These are phyloP conservation scores for Rhopalosiphum nymphaeae DNA, from an alignment of 2,888 invertebrate species.

Conservation along the genomic window DNA sequence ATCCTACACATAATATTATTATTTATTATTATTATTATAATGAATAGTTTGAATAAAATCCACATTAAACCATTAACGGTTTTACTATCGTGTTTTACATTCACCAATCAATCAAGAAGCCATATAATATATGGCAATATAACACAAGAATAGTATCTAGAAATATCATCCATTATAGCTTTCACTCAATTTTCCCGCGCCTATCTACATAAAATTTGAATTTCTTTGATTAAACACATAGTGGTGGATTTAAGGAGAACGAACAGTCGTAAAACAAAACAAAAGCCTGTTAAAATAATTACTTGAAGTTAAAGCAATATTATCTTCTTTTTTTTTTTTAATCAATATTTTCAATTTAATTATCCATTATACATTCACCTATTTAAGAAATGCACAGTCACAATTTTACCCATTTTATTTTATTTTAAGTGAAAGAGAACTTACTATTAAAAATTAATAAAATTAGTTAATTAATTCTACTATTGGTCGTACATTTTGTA, in stretches of 20 bases:
- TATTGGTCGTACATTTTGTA: not conserved
- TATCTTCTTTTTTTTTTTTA: not conserved
- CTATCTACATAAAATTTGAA: not conserved
- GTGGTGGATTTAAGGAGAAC: not conserved
- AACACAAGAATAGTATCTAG: not conserved
- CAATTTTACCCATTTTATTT: not conserved
- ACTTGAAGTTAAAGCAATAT: not conserved
- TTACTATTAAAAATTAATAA: not conserved
- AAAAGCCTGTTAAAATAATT: not conserved
- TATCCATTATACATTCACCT: not conserved
- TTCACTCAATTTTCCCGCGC: not conserved
- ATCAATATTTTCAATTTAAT: not conserved
- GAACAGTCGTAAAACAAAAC: not conserved
- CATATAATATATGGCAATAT: not conserved
- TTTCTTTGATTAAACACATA: not conserved
- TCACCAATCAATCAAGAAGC: not conserved
- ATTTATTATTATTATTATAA: conserved; percentile 17
- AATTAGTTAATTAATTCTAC: not conserved
- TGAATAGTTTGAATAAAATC: not conserved
- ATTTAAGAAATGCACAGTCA: not conserved
- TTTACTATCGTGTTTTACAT: not conserved
- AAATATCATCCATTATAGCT: not conserved
- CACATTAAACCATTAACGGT: not conserved
- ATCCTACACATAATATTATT: not conserved
- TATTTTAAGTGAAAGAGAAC: not conserved